Base-by-base conservation (phyloP, 2,888 invertebrate genomes). In the Agonum fuliginosum region DNA sequence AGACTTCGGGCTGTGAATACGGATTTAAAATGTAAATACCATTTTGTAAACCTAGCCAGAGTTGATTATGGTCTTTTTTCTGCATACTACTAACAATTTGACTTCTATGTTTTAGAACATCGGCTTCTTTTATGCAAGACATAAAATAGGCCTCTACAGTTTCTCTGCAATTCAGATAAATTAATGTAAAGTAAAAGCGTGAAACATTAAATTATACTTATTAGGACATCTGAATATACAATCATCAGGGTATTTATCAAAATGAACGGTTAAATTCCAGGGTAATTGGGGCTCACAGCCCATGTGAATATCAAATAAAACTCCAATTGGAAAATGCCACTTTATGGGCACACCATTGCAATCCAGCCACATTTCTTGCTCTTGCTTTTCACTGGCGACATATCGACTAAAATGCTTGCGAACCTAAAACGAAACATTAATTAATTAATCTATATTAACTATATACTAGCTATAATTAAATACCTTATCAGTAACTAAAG, bases 81-180 rank as follows among this genome's bases (percentile, higher is more conserved):
- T 96, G 96, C 97, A 97, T 97, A 79, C 92, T 93, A 24, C 95
- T 94, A 82, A 96, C 94, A 14, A 97, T 92, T 86, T 95, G 94
- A 4, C 96, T 95, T 81, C 96, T 91, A 85, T 99, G 98, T 86
- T 99, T 99, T 48, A 99, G 88, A n/a, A 96, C 95, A 89, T 99
- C 99, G 0, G 99, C 99, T 89, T 99, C 99, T 87, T 99, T 99
- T 5, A 99, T 89, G 80, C 95, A 95, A 17, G 97, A 94, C 92
- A 99, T 94, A 86, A 97, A 99, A 86, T 97, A 94, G 1, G 97
- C 93, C 87, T 98, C 97, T 12, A 99, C 93, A 10, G 93, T 91
- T 86, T 98, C 98, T 86, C 96, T 96, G 83, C 72, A 89, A 87
- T 72, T 78, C 43, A 75, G 78, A 41, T 78, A 78, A 30, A 1